A percentile compares a stretch with the other conserved stretches of the same genome.
These are phyloP conservation scores for Leptopilina boulardi DNA, from an alignment of 1,140 invertebrate species.

Conservation along the genomic window DNA sequence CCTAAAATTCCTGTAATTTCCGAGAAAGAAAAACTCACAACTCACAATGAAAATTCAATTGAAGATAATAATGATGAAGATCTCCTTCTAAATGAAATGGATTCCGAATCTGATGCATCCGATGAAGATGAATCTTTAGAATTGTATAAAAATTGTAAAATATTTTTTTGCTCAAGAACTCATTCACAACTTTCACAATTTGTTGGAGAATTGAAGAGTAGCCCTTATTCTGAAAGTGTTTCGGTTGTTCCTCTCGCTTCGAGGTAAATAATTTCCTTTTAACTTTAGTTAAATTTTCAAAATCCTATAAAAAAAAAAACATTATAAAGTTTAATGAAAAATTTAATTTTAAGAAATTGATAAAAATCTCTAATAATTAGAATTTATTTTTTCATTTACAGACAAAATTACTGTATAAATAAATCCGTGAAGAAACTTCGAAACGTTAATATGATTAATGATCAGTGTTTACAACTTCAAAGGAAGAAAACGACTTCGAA, in stretches of 20 bases:
- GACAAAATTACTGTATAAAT: slow-evolving; percentile 96
- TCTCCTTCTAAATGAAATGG: slow-evolving; percentile 72
- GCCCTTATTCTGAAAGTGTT: slow-evolving; percentile 83
- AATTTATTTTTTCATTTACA: slow-evolving; percentile 52
- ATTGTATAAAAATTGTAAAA: slow-evolving; percentile 78
- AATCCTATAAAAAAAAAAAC: no score
- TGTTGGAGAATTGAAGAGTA: slow-evolving; percentile 92
- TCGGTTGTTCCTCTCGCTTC: slow-evolving; percentile 93
- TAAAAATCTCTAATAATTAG: no score
- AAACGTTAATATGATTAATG: slow-evolving; percentile 92
- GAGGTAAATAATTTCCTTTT: slow-evolving; percentile 62
- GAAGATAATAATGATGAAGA: slow-evolving; percentile 58
- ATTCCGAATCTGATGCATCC: slow-evolving; percentile 74
- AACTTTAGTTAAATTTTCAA: not conserved
- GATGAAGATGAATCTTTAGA: slow-evolving; percentile 68
- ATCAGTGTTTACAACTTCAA: slow-evolving; percentile 93
- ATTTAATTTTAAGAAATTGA: slow-evolving; percentile 8
- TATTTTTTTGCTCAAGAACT: slow-evolving; percentile 96
- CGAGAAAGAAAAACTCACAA: slow-evolving; percentile 51
- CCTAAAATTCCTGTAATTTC: slow-evolving; percentile 58
- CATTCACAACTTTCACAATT: slow-evolving; percentile 98
- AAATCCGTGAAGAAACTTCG: slow-evolving; percentile 85
- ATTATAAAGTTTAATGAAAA: not conserved
- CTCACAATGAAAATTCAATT: slow-evolving; percentile 58
- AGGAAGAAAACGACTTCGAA: slow-evolving; percentile 80